Evolutionary conservation across 2,113 vertebrate species (phyloP), one percentile per base, ranked within the genome.

Genomic region (Podarcis muralis): DNA sequence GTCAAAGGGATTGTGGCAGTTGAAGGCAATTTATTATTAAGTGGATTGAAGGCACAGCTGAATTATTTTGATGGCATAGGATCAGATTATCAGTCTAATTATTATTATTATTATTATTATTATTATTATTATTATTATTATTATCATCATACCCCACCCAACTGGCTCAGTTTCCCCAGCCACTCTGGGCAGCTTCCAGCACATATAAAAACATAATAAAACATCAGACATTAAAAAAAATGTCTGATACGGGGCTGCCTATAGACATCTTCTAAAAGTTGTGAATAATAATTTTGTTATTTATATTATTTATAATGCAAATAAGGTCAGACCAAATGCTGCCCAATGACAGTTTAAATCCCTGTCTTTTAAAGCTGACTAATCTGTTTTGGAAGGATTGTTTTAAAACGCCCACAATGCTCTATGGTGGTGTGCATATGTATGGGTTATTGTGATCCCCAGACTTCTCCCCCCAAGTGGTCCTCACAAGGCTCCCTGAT

Each of bases 401-500:
- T 48, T 83, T 74, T 48, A 3, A 40, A 79, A 43, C 84, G 2
- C 0, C 48, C 81, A 1, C 16, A 22, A 81, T 22, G 59, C 6
- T 87, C 32, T 0, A 0, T 3, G 77, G 53, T 72, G 48, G 20
- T 65, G 16, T 18, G 0, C 30, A 53, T 32, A 37, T 0, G 2
- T 1, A 2, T 48, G 71, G 37, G 57, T 69, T 35, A 80, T 20
- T 32, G 9, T 85, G 62, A 48, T 75, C 35, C 53, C 43, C 74
- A 40, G 1, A 7, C 7, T 80, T 72, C 1, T 53, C 27, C 68
- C 71, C 68, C 43, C 68, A 87, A 62, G 37, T 87, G 18, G 88
- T 74, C 87, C 20, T 66, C 16, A 59, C 66, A 89, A 66, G 59
- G 32, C 22, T 89, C 93, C 94, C 94, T 75, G 89, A 94, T 84